Conservation (phyloP, 1,140 invertebrate genomes). For the Pogonomyrmex californicus region DNA sequence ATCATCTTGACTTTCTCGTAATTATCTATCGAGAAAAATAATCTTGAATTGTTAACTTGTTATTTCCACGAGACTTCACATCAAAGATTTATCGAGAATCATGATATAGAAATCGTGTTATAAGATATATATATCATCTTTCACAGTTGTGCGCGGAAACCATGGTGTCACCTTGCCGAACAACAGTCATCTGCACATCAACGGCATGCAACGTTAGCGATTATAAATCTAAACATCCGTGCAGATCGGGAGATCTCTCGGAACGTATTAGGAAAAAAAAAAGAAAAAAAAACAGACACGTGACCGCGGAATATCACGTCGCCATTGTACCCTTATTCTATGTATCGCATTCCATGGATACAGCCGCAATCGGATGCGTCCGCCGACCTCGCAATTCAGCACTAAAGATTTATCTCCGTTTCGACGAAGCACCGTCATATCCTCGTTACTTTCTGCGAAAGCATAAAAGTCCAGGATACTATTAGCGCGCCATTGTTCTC, state of each 20-base stretch:
- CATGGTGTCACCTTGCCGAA: not conserved
- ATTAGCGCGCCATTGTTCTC: conserved; percentile 54
- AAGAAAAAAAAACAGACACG: conserved; percentile 4
- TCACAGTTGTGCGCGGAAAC: conserved; percentile 10
- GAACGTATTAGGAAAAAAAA: not conserved
- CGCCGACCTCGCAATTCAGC: not conserved
- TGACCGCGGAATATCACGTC: conserved; percentile 7
- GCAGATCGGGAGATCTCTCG: not conserved
- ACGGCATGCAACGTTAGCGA: not conserved
- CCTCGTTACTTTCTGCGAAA: conserved; percentile 35
- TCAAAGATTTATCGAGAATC: not conserved
- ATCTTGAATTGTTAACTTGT: not conserved
- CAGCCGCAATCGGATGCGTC: conserved; percentile 17
- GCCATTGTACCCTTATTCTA: not conserved
- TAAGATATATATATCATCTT: conserved; percentile 7
- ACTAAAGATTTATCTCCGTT: conserved; percentile 42
- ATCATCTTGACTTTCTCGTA: not conserved
- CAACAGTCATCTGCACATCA: conserved; percentile 5
- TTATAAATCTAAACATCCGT: conserved; percentile 32
- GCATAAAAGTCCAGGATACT: conserved; percentile 26
- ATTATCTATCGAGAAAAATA: not conserved
- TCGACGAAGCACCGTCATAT: conserved; percentile 37
- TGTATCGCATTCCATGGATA: conserved; percentile 28
- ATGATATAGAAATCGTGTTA: not conserved
- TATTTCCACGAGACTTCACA: not conserved